Evolutionary conservation across 1,140 invertebrate genomes (phyloP), one percentile per base, ranked within the genome.

Genomic region (Lepidurus arcticus): DNA sequence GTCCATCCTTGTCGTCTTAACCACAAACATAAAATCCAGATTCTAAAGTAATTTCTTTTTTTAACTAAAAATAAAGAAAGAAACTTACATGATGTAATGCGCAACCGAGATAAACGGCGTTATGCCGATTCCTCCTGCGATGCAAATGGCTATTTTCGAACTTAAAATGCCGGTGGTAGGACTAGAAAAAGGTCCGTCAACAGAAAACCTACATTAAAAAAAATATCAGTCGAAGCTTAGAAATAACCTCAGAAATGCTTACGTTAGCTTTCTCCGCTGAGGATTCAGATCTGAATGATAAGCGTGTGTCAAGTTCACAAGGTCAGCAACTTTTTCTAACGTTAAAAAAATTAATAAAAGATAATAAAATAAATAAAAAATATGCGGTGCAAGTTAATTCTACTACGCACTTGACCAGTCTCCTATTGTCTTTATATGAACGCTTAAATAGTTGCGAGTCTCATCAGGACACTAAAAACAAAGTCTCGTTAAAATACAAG

Each of bases 381-480:
- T 34, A 13, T 73, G 0, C 4, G 34, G 34, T 34, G 34, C 34
- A 34, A 10, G 21, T 16, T 10, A 65, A 16, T 75, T n/a, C 13
- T 21, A 43, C n/a, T 76, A 76, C 76, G 42, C 65, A 76, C 76
- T 76, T 45, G 44, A 76, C 76, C 76, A 76, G 53, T 76, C 76
- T 16, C 76, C 76, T 16, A n/a, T 7, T 2, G 76, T 76, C 65
- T 76, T 76, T 65, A 76, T 76, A 42, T 76, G 76, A 47, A 76
- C 76, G 16, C 44, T 76, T 26, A 45, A 76, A 24, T 65, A 53
- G 34, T 45, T 65, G 21, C 65, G 76, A 76, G 76, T 76, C 76
- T 53, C 34, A 76, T 76, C 76, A 76, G 44, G 65, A 10, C 76
- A 76, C 76, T 76, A 44, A 45, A 44, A 44, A 76, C 21, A 45